Evolutionary conservation across 2,888 invertebrate species (phyloP).

Genomic region (Orthosia gracilis): DNA sequence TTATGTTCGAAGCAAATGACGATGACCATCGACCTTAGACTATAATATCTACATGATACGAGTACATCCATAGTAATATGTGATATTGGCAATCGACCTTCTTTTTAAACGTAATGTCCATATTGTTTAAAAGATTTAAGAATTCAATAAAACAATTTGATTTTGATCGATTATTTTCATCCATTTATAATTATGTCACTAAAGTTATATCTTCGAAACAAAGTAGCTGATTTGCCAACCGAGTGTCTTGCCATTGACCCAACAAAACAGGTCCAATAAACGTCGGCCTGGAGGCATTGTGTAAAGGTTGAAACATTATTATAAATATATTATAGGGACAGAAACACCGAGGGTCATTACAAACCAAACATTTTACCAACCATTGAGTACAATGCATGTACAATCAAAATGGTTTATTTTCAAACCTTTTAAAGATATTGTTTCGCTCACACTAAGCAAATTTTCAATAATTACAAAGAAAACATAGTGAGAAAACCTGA

Average conservation of each 20-base stretch:
- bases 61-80: not conserved
- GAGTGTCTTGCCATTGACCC: conserved; percentile 35
- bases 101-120: not conserved
- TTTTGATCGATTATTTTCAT: not conserved
- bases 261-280: conserved; percentile 32
- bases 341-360: not conserved
- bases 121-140: conserved; percentile 1
- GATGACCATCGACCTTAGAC: no score
- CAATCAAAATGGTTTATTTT: conserved; percentile 1
- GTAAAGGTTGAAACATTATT: conserved; percentile 13
- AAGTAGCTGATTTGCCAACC: conserved; percentile 24
- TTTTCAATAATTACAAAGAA: no score
- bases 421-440: not conserved
- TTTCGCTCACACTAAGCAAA: no score
- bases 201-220: not conserved
- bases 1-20: no score
- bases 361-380: not conserved
- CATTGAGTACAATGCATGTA: no score
- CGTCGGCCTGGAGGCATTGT: not conserved
- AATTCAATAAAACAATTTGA: not conserved
- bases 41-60: no score
- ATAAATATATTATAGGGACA: not conserved
- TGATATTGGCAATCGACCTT: conserved; percentile 3
- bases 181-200: not conserved
- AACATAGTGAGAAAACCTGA: no score